phyloP scores from a whole-genome alignment of 1,140 invertebrate species.

The Tachypleus tridentatus region DNA sequence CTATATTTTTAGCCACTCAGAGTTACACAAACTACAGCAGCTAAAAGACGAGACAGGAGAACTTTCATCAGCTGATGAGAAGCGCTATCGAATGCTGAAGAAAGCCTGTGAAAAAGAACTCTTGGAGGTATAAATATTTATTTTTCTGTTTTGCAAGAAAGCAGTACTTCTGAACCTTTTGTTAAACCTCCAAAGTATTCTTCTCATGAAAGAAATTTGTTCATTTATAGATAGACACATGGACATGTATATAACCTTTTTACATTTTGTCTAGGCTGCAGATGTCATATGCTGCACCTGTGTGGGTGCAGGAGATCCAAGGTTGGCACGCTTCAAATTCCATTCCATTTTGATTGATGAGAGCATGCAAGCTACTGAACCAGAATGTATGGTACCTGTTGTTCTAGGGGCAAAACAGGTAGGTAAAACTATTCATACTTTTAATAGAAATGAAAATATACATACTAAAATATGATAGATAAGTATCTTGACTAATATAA shows the following conservation, averaged over 20 bases:
- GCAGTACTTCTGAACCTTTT: background rate
- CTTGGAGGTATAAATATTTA: constrained; percentile 38
- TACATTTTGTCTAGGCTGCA: constrained; percentile 53
- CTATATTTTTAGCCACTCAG: constrained; percentile 40
- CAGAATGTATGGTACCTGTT: constrained; percentile 97
- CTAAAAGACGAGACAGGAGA: constrained; percentile 96
- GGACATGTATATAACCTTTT: constrained; percentile 2
- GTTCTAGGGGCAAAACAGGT: constrained; percentile 86
- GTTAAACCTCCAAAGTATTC: background rate
- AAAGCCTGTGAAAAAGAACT: constrained; percentile 84
- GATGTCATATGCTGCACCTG: constrained; percentile 99
- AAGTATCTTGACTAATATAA: too few relatives aligned
- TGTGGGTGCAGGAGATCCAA: constrained; percentile 92
- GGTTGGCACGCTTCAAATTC: constrained; percentile 83
- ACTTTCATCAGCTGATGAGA: constrained; percentile 75
- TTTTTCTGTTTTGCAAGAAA: background rate
- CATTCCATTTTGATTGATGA: constrained; percentile 97
- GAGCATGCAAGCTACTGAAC: constrained; percentile 90
- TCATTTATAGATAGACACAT: background rate
- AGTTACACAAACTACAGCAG: constrained; percentile 89
- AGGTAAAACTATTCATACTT: constrained; percentile 4
- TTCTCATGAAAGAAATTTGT: too few relatives aligned
- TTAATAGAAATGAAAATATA: too few relatives aligned
- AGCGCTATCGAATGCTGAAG: constrained; percentile 82
- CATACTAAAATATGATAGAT: too few relatives aligned